Conservation (phyloP, 2,113 vertebrate genomes). For the Syngnathus scovelli region DNA sequence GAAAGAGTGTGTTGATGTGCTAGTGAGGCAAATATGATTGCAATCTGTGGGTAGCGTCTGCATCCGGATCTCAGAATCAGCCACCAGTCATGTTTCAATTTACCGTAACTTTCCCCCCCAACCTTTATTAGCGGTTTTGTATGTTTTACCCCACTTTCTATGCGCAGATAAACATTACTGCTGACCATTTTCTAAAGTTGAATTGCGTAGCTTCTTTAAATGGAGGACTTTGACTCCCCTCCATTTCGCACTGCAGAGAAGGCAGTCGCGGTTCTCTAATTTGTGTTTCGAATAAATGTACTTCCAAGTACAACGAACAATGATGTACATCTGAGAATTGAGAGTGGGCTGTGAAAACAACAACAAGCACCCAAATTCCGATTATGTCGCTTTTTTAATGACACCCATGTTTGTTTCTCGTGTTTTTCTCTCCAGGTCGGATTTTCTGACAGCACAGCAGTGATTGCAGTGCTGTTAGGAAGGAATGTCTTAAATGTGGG, state of each 20-base stretch:
- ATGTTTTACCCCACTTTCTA: conserved; percentile 50
- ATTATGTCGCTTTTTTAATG: conserved; percentile 38
- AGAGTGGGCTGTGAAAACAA: conserved; percentile 51
- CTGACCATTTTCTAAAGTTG: conserved; percentile 55
- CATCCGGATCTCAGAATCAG: not conserved
- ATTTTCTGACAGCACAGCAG: conserved; percentile 62
- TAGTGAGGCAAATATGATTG: not conserved
- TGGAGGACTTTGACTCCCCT: conserved; percentile 8
- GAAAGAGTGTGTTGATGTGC: not conserved
- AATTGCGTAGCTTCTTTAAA: not conserved
- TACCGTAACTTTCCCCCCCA: not conserved
- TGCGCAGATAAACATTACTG: conserved; percentile 53
- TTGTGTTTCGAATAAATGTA: conserved; percentile 9
- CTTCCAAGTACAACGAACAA: conserved; percentile 3
- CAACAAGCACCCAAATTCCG: conserved; percentile 26
- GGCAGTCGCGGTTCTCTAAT: conserved; percentile 1
- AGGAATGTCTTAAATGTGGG: conserved; percentile 36
- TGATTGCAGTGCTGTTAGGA: conserved; percentile 54
- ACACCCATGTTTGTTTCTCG: conserved; percentile 53
- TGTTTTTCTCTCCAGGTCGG: conserved; percentile 60
- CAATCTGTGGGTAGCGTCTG: not conserved
- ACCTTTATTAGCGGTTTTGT: conserved; percentile 11
- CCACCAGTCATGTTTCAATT: not conserved
- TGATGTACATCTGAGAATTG: conserved; percentile 39
- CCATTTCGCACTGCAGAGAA: not conserved